Base-by-base conservation (phyloP, 2,797 vertebrate genomes). In the Enteromius argenteus region DNA sequence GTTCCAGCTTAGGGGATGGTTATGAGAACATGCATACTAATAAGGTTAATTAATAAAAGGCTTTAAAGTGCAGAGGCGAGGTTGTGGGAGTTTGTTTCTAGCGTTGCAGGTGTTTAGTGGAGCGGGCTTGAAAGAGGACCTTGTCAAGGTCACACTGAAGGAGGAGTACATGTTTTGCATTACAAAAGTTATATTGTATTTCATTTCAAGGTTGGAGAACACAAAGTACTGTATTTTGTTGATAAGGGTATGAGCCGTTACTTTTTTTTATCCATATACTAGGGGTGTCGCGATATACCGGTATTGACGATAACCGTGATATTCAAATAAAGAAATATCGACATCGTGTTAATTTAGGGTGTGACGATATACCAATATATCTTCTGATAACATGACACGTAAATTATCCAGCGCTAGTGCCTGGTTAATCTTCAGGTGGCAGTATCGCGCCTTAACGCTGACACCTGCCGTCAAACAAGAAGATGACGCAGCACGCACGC, bases 21-120 rank as follows among this genome's bases (percentile, higher is more conserved):
- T 56, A 39, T n/a, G n/a, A 51, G 6, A 44, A 80, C n/a, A 66
- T 66, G 42, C 42, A 71, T 53, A 39, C 49, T 42, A 68, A 80
- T 56, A 69, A 44, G 56, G n/a, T 83, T 60, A 23, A 75, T 46
- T 81, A 17, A 32, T 27, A 42, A 10, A 49, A 64, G 60, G 5
- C n/a, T 53, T 62, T 46, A 7, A 78, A 62, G 15, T 53, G 35
- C 39, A 62, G 56, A 39, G 35, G 51, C 5, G 21, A 39, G 53
- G 35, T 74, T 74, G n/a, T 53, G 30, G 19, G 72, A 74, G 30
- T 35, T 74, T 53, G 60, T 37, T 19, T 15, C 0, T 30, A 27
- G 49, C 30, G 5, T 71, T 3, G 1, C 49, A 71, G 49, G n/a
- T 71, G 79, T 71, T 53, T 30, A 14, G n/a, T 27, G n/a, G 49